Conservation (phyloP, 2,797 vertebrate species). For the Spizella passerina region DNA sequence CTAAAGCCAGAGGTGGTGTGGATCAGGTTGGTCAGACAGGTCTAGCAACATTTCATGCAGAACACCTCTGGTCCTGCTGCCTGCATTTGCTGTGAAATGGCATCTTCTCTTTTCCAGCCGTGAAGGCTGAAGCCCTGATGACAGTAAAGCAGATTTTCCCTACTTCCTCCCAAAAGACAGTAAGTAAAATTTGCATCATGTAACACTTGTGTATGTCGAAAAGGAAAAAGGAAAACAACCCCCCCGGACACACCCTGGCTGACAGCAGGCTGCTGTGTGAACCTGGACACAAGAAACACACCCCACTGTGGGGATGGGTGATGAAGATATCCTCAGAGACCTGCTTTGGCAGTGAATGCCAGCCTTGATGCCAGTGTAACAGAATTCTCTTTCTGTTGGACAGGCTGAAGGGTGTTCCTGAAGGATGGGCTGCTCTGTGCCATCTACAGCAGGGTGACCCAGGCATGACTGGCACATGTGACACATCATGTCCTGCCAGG, state of each 20-base stretch:
- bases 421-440: neutral
- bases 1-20: neutral
- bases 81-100: neutral
- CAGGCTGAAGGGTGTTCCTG: neutral
- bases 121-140: neutral
- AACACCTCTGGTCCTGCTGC: neutral
- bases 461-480: neutral
- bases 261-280: neutral
- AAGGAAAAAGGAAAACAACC: neutral
- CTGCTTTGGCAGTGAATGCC: neutral
- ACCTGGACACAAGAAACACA: neutral
- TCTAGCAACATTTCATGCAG: neutral
- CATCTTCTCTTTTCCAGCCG: neutral
- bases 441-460: neutral
- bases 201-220: neutral
- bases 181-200: neutral
- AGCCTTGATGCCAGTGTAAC: neutral
- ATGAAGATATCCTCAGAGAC: neutral
- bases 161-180: neutral
- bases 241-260: neutral
- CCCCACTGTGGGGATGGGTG: neutral
- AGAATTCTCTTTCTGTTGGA: neutral
- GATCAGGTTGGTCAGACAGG: neutral
- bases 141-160: neutral
- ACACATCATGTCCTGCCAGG: neutral